A percentile compares a stretch with the other conserved stretches of the same genome.
Evolutionary conservation across 2,888 invertebrate species (phyloP).

Genomic region (Xestia rhomboidea): DNA sequence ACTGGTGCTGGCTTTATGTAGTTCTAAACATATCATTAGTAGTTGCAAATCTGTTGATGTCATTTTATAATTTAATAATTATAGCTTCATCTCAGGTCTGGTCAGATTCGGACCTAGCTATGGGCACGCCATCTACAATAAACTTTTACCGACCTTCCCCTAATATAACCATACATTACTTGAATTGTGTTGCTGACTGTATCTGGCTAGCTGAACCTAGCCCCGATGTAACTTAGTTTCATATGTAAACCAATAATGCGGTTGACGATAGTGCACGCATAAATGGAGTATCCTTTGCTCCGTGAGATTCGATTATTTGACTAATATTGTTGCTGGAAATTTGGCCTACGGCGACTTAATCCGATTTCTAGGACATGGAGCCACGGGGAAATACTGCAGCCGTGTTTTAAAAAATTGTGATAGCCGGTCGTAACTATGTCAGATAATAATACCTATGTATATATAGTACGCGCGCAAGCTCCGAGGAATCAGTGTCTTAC

Average conservation of each 20-base stretch:
- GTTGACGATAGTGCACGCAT: neutral
- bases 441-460: too few relatives aligned
- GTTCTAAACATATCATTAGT: neutral
- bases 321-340: neutral
- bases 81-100: neutral
- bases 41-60: neutral
- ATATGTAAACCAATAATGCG: neutral
- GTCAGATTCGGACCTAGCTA: neutral
- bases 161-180: neutral
- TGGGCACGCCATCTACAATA: neutral
- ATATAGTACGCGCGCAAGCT: too few relatives aligned
- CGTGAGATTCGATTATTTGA: neutral
- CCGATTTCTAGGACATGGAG: neutral
- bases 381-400: neutral
- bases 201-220: neutral
- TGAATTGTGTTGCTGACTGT: neutral
- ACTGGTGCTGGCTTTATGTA: neutral
- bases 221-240: neutral
- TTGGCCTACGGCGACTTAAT: neutral
- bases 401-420: neutral
- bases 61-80: too few relatives aligned
- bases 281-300: neutral
- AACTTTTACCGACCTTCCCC: neutral
- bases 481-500: too few relatives aligned
- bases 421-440: neutral